Conservation (phyloP, 1,140 invertebrate species). For the Hydropsyche tenuis region DNA sequence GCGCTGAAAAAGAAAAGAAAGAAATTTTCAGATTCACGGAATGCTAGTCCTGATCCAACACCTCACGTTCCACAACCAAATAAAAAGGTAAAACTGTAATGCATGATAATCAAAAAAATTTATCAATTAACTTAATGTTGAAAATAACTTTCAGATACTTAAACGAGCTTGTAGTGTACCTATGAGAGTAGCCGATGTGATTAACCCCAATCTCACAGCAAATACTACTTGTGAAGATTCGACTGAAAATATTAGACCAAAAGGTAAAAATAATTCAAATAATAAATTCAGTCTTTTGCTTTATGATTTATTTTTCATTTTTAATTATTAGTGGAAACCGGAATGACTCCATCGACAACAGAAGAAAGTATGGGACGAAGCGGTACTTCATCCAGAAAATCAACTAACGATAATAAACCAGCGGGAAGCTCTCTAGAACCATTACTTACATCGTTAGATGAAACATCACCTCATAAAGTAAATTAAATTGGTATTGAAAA, state of each 20-base stretch:
- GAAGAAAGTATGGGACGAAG: constrained; percentile 61
- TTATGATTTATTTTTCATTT: constrained; percentile 43
- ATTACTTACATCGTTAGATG: constrained; percentile 52
- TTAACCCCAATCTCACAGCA: constrained; percentile 45
- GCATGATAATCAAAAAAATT: neutral
- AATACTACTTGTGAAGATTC: constrained; percentile 39
- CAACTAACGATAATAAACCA: constrained; percentile 45
- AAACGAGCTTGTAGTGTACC: constrained; percentile 70
- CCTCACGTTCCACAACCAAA: constrained; percentile 54
- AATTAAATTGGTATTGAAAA: too few relatives aligned
- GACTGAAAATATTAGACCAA: constrained; percentile 43
- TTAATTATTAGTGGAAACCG: constrained; percentile 43
- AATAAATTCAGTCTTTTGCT: constrained; percentile 10
- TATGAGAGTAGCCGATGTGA: constrained; percentile 60
- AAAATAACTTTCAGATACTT: constrained; percentile 59
- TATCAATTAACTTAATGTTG: too few relatives aligned
- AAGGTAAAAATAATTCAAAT: constrained; percentile 7
- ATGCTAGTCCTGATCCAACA: constrained; percentile 66
- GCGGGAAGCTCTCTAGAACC: constrained; percentile 55
- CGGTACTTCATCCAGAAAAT: constrained; percentile 15
- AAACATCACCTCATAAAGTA: constrained; percentile 48
- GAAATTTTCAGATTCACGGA: constrained; percentile 78
- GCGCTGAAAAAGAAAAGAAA: constrained; percentile 78
- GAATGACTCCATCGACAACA: constrained; percentile 63
- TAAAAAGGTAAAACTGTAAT: constrained; percentile 50